Evolutionary conservation across 2,113 vertebrate genomes (phyloP), one percentile per base, ranked within the genome.

Genomic region (Nothoprocta perdicaria): DNA sequence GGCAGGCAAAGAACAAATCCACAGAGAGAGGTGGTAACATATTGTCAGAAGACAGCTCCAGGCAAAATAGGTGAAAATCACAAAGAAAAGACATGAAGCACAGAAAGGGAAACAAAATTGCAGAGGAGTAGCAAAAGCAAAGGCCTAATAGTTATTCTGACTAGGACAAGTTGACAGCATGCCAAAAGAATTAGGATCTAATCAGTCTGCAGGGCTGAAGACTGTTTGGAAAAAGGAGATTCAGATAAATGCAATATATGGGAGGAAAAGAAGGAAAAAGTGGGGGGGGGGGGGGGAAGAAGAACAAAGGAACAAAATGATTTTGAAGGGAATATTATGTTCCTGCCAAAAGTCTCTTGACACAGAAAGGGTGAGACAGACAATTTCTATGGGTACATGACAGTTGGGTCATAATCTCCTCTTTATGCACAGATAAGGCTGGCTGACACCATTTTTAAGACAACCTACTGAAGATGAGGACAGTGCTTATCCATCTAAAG

Each of bases 41-140:
- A 92, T 95, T 97, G 95, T 97, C 94, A 97, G 89, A 90, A 96
- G 90, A 95, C 68, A 92, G 95, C 97, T 96, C 89, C 85, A 95
- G 94, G 97, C 94, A 96, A 96, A 97, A 97, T 95, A 97, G 96
- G 96, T 95, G 95, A 97, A 97, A 96, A 96, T 97, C 95, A 96
- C 88, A 97, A 96, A 93, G 89, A 94, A 91, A 73, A 96, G 87
- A 96, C 41, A 71, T 27, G 91, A 92, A 93, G 84, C 76, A 60
- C 73, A 86, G 87, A 97, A 97, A 96, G 61, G 71, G 93, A 96
- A 97, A 96, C 86, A 92, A 94, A 97, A 96, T 95, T 96, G 92
- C 95, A 94, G 94, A 92, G 83, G 45, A 97, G 75, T 13, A 92
- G 78, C 53, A 84, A 94, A 96, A 96, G 92, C 94, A 95, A 95